phyloP scores from a whole-genome alignment of 2,113 vertebrate genomes.

The Aegotheles bennettii region DNA sequence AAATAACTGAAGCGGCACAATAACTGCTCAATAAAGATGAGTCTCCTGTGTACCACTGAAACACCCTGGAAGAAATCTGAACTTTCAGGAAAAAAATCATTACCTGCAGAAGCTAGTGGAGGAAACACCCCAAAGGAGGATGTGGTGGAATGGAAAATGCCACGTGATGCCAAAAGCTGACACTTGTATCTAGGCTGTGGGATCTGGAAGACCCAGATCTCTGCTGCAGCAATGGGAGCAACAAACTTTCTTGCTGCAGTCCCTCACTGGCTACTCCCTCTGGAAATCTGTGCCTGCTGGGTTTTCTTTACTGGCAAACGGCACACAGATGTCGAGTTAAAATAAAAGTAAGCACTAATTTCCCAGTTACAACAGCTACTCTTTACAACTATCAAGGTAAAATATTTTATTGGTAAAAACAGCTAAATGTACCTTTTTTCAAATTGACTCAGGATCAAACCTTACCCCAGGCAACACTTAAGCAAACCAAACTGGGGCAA shows the following conservation, averaged over 20 bases:
- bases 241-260: neutral
- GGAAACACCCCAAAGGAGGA: neutral
- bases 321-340: neutral
- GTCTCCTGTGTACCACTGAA: neutral
- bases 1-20: conserved; percentile 8
- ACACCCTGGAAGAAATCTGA: neutral
- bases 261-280: neutral
- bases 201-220: neutral
- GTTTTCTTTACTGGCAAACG: neutral
- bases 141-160: neutral
- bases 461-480: neutral
- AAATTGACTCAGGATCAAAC: neutral
- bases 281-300: neutral
- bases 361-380: neutral
- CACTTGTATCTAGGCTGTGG: neutral
- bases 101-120: neutral
- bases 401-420: neutral
- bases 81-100: neutral
- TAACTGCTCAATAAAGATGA: neutral
- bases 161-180: neutral
- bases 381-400: neutral
- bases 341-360: neutral
- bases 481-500: neutral
- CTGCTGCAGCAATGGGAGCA: neutral
- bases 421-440: neutral